A percentile compares a stretch with the other conserved stretches of the same genome.
phyloP scores from a whole-genome alignment of 2,797 vertebrate species.

The Alauda arvensis region DNA sequence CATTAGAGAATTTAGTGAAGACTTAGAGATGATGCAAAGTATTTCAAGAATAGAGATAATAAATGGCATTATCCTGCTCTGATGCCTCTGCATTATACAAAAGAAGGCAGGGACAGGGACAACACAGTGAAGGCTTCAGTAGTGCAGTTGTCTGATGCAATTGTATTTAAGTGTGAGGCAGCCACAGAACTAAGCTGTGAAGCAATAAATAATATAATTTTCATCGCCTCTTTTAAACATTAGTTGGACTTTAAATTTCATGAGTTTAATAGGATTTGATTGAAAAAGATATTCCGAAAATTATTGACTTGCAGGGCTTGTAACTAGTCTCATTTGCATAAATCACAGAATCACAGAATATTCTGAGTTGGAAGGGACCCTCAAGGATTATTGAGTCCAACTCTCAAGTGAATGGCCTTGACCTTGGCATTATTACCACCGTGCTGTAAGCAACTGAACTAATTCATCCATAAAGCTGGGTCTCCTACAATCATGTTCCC shows the following conservation, averaged over 20 bases:
- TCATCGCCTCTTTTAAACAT: background rate
- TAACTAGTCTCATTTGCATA: background rate
- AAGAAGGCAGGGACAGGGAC: background rate
- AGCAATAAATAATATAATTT: background rate
- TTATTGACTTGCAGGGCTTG: background rate
- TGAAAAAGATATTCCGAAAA: background rate
- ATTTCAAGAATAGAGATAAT: background rate
- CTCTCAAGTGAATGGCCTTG: background rate
- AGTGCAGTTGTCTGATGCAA: background rate
- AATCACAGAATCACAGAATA: background rate
- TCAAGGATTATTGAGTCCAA: too few species aligned
- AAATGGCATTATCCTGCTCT: background rate
- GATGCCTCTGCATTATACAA: background rate
- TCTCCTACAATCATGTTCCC: background rate
- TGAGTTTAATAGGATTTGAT: background rate
- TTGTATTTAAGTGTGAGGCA: background rate
- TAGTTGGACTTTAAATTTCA: background rate
- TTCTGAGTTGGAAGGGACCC: background rate
- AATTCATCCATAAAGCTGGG: background rate
- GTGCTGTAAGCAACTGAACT: background rate
- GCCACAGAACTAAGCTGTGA: background rate
- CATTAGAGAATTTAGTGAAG: background rate
- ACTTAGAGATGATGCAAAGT: background rate
- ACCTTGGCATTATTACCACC: background rate
- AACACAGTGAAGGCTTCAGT: background rate